phyloP scores from a whole-genome alignment of 2,797 vertebrate species.

The Heliangelus exortis region DNA sequence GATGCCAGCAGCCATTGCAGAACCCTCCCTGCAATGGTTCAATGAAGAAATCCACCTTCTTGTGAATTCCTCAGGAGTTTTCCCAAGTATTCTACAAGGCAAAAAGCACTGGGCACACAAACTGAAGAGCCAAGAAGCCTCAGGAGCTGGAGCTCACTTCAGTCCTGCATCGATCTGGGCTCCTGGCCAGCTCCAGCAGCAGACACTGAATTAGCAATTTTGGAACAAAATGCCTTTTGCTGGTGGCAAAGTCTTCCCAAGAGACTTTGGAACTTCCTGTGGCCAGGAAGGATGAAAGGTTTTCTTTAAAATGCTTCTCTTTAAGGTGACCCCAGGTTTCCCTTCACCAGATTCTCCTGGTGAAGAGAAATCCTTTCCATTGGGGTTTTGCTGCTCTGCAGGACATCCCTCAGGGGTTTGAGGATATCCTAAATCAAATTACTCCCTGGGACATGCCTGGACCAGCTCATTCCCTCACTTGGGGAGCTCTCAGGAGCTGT shows the following conservation, averaged over 20 bases:
- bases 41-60: not conserved
- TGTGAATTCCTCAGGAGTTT: not conserved
- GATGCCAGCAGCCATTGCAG: conserved; percentile 32
- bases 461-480: not conserved
- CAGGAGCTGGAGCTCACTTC: not conserved
- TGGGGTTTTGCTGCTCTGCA: not conserved
- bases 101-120: not conserved
- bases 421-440: not conserved
- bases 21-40: accelerated
- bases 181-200: not conserved
- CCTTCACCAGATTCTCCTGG: not conserved
- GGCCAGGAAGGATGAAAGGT: not conserved
- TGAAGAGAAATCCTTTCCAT: not conserved
- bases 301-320: not conserved
- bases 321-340: not conserved
- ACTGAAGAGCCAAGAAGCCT: not conserved
- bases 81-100: not conserved
- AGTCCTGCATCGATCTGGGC: not conserved
- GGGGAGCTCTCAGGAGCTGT: not conserved
- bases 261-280: not conserved
- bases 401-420: accelerated
- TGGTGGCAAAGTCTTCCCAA: not conserved
- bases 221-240: conserved; percentile 23
- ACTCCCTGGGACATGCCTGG: not conserved
- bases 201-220: not conserved